Conservation (phyloP, 1,140 invertebrate species). For the Bursaphelenchus mucronatus region DNA sequence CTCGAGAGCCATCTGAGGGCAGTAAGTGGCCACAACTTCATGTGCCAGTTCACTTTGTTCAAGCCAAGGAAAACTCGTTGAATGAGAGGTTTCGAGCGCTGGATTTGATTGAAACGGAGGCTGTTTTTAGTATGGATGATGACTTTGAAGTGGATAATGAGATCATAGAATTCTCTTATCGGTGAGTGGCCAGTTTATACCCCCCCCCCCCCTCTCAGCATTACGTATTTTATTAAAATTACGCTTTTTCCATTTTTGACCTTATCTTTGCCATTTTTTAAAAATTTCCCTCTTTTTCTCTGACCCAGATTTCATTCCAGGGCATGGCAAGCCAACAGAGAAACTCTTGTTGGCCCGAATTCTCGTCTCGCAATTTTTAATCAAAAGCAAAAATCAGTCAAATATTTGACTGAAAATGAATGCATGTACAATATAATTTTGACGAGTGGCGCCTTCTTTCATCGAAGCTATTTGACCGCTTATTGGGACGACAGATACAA, state of each 20-base stretch:
- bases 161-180: constrained; percentile 13
- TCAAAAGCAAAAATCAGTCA: not conserved
- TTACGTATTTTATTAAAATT: no score
- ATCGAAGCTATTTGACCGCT: constrained; percentile 68
- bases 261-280: not conserved
- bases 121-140: constrained; percentile 91
- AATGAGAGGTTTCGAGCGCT: constrained; percentile 96
- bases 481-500: constrained; percentile 86
- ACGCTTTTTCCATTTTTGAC: no score
- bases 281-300: not conserved
- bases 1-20: constrained; percentile 74
- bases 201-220: no score
- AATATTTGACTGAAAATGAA: constrained; percentile 7
- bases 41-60: constrained; percentile 69
- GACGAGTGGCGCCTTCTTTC: constrained; percentile 17
- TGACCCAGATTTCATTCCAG: not conserved
- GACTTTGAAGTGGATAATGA: constrained; percentile 79
- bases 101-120: constrained; percentile 91
- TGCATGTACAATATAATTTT: constrained; percentile 17
- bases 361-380: constrained; percentile 2
- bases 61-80: constrained; percentile 80
- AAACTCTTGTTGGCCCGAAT: constrained; percentile 9
- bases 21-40: constrained; percentile 64
- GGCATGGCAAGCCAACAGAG: constrained; percentile 14
- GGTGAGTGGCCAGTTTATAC: not conserved